Conservation (phyloP, 37 sponge, comb jelly and placozoan genomes). For the Amphimedon queenslandica region DNA sequence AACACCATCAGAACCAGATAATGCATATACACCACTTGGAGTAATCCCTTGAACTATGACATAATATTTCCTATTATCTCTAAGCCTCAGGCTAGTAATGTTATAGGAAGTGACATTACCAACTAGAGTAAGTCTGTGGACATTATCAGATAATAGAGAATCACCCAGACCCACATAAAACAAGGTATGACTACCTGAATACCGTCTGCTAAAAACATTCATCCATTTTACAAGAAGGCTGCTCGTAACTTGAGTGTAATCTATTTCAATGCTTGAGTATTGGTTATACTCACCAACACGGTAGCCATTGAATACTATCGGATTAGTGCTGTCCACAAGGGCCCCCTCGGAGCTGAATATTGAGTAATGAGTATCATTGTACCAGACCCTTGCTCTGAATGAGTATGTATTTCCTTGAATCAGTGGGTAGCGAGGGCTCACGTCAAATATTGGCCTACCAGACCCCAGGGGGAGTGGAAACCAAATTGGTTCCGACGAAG, state of each 20-base stretch:
- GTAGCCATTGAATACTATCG: conserved; percentile 8
- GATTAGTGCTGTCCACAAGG: conserved; percentile 45
- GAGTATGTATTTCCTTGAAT: conserved; percentile 53
- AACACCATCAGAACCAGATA: conserved; percentile 64
- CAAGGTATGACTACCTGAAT: neutral
- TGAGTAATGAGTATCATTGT: conserved; percentile 27
- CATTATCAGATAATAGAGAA: conserved; percentile 32
- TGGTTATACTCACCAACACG: conserved; percentile 29
- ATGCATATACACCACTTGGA: conserved; percentile 3
- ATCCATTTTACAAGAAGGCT: conserved; percentile 39
- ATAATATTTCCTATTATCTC: conserved; percentile 31
- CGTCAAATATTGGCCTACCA: conserved; percentile 2
- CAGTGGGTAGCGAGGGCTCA: conserved; percentile 24
- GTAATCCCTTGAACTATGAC: conserved; percentile 24
- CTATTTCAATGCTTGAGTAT: neutral
- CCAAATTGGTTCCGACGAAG: conserved; percentile 35
- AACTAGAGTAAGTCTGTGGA: conserved; percentile 15
- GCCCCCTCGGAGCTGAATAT: conserved; percentile 47
- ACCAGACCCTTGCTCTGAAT: conserved; percentile 70
- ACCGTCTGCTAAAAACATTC: conserved; percentile 41
- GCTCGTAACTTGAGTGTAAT: conserved; percentile 15
- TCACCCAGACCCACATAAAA: conserved; percentile 55
- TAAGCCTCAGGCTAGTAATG: conserved; percentile 8
- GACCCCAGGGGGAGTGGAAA: neutral
- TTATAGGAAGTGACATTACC: neutral